phyloP scores from a whole-genome alignment of 2,888 invertebrate genomes.

The Eucera pruinosa region DNA sequence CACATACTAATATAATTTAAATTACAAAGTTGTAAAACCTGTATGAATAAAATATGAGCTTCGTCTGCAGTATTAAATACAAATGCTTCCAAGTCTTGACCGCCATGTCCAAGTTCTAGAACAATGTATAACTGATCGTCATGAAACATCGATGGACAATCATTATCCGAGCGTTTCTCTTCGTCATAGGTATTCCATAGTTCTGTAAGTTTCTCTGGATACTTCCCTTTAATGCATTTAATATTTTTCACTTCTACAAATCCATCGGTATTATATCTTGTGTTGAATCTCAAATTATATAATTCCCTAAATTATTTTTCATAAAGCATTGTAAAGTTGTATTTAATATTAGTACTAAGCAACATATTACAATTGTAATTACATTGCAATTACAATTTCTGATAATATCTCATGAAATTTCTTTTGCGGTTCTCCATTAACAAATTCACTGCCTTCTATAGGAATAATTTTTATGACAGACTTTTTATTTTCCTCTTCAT shows the following conservation, averaged over 20 bases:
- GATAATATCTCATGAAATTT: conserved; percentile 94
- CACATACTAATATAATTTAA: neutral
- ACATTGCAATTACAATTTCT: conserved; percentile 95
- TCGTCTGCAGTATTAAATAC: conserved; percentile 90
- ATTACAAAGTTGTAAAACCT: conserved; percentile 86
- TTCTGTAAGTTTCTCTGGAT: conserved; percentile 90
- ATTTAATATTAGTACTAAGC: no score
- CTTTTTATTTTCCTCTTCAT: conserved; percentile 85
- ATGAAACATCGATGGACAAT: conserved; percentile 90
- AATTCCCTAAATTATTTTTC: conserved; percentile 88
- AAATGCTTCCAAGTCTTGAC: conserved; percentile 93
- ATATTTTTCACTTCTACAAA: conserved; percentile 90
- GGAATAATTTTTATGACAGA: conserved; percentile 95
- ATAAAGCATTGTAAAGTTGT: conserved; percentile 25
- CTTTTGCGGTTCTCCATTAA: conserved; percentile 96
- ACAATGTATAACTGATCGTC: conserved; percentile 92
- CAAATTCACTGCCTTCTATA: conserved; percentile 91
- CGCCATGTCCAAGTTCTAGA: conserved; percentile 94
- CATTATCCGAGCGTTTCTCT: conserved; percentile 91
- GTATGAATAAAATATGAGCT: conserved; percentile 90
- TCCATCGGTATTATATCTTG: conserved; percentile 87
- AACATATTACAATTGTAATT: conserved; percentile 80
- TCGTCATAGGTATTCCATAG: conserved; percentile 94
- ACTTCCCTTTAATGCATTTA: conserved; percentile 91
- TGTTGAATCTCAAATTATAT: conserved; percentile 88